These are phyloP conservation scores for Erythrocebus patas DNA, from an alignment of 2,113 vertebrate genomes.

Conservation along the genomic window DNA sequence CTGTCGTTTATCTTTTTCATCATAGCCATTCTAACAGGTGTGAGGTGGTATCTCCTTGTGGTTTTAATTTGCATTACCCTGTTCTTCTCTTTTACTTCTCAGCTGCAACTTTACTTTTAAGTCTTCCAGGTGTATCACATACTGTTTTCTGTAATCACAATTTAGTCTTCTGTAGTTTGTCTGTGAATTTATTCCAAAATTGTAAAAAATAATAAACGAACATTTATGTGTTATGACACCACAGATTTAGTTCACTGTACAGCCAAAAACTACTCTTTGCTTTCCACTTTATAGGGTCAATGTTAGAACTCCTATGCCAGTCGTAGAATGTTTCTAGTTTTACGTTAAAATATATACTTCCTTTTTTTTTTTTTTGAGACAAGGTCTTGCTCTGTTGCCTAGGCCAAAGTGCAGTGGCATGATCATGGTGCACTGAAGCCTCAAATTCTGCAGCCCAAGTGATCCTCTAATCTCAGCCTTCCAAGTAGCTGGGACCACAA, in stretches of 20 bases:
- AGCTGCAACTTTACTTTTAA: background rate
- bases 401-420: background rate
- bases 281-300: background rate
- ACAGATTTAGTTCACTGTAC: background rate
- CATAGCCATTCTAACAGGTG: background rate
- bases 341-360: background rate
- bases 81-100: background rate
- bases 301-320: background rate
- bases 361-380: background rate
- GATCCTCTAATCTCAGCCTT: background rate
- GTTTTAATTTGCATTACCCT: background rate
- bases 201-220: background rate
- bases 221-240: background rate
- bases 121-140: background rate
- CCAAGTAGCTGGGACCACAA: background rate
- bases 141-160: background rate
- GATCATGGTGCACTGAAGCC: background rate
- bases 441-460: background rate
- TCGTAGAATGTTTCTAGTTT: background rate
- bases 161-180: background rate
- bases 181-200: background rate
- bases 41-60: background rate
- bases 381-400: background rate
- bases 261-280: background rate
- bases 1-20: background rate